A percentile compares a stretch with the other conserved stretches of the same genome.
These are phyloP conservation scores for Myotis yumanensis DNA, from an alignment of 2,113 vertebrate genomes.

Conservation along the genomic window DNA sequence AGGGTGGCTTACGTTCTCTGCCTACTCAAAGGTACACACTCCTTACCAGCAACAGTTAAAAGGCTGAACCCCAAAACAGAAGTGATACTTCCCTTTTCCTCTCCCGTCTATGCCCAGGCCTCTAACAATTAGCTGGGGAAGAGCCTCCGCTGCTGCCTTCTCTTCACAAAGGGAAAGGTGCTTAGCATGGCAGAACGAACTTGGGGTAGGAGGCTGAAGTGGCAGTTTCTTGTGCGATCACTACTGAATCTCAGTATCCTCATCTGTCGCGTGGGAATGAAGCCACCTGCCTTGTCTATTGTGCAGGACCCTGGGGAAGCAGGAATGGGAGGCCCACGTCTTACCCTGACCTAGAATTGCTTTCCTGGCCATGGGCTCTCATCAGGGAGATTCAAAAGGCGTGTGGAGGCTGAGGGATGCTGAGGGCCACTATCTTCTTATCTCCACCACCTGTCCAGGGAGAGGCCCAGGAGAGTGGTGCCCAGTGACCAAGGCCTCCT, in stretches of 20 bases:
- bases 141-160: background rate
- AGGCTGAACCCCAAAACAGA: background rate
- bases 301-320: background rate
- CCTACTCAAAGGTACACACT: background rate
- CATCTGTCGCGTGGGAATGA: background rate
- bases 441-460: background rate
- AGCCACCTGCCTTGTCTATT: background rate
- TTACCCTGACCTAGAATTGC: constrained; percentile 8
- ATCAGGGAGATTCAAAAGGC: background rate
- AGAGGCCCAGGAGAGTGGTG: background rate
- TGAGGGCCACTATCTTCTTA: background rate
- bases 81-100: background rate
- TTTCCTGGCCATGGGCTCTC: background rate
- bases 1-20: background rate
- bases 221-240: background rate
- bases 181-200: background rate
- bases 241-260: background rate
- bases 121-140: constrained; percentile 7
- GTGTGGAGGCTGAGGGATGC: background rate
- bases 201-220: background rate
- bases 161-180: background rate
- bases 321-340: background rate
- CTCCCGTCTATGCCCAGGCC: background rate
- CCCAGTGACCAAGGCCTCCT: background rate
- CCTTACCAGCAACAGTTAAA: background rate